Evolutionary conservation across 2,797 vertebrate species (phyloP), one percentile per base, ranked within the genome.

Genomic region (Yasuhikotakia modesta): DNA sequence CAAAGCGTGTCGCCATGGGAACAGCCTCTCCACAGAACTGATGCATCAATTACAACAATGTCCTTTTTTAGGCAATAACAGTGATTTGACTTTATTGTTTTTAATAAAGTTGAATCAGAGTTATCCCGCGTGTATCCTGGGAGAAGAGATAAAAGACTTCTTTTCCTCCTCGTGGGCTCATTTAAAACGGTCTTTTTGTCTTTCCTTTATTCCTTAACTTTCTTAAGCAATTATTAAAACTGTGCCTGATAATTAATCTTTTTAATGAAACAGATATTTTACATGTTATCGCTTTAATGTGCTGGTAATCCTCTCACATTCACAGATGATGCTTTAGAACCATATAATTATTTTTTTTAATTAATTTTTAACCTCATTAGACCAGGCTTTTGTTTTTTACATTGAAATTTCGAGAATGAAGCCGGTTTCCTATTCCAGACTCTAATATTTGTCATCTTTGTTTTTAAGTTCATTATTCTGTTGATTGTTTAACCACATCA

Each of bases 1-100:
- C 53, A 78, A 78, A 71, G 66, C 76, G 35, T 19, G 65, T 82
- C 72, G 43, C 76, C 72, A 79, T 82, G 81, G 76, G 66, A 82
- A 79, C 72, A 60, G 72, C 45, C 58, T 71, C 53, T 72, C 57
- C 7, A 13, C 55, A 64, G 60, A 50, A 57, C 4, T 39, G 43
- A 52, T 48, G 55, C 14, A 35, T 71, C 64, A 45, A 78, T 73
- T 81, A 78, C 19, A 66, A 53, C 7, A 3, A n/a, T n/a, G n/a
- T n/a, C n/a, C n/a, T n/a, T n/a, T n/a, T n/a, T n/a, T 72, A 22
- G 53, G 43, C 66, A n/a, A 69, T 63, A 68, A 46, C 68, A 2
- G 5, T 60, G 43, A 76, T 67, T 78, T 80, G 61, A 48, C 50
- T 21, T 79, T 67, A 71, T 55, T 72, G 65, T 67, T 65, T 83